Percentiles rank a stretch among this genome's conserved stretches.
phyloP scores from a whole-genome alignment of 2,113 vertebrate species.

The Perca fluviatilis region DNA sequence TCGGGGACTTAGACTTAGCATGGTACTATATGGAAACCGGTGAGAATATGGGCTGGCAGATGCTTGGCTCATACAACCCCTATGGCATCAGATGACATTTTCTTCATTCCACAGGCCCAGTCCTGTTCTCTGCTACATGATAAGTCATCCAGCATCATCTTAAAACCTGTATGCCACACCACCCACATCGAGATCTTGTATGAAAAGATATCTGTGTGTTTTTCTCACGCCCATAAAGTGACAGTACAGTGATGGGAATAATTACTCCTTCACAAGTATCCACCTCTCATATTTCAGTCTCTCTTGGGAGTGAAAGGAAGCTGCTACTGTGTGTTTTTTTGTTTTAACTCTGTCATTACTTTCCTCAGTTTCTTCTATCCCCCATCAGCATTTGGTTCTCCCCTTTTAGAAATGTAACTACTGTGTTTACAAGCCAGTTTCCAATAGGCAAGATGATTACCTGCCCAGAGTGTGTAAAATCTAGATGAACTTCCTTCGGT shows the following conservation, averaged over 20 bases:
- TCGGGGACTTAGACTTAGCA: background rate
- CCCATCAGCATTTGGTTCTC: background rate
- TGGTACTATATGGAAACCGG: constrained; percentile 40
- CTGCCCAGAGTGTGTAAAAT: constrained; percentile 17
- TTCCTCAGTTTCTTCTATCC: background rate
- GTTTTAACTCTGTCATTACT: constrained; percentile 3
- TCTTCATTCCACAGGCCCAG: constrained; percentile 71
- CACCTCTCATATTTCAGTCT: constrained; percentile 27
- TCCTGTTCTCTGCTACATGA: constrained; percentile 70
- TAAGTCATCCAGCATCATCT: constrained; percentile 66
- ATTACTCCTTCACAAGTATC: constrained; percentile 16
- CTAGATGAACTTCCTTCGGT: background rate
- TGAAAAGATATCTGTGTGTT: constrained; percentile 60
- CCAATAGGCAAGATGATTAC: constrained; percentile 12
- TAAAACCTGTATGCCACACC: constrained; percentile 63
- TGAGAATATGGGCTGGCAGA: constrained; percentile 72
- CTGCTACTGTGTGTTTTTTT: constrained; percentile 12
- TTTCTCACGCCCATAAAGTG: constrained; percentile 61
- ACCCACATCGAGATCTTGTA: constrained; percentile 66
- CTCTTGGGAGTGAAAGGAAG: constrained; percentile 32
- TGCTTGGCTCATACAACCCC: constrained; percentile 67
- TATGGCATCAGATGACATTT: constrained; percentile 76
- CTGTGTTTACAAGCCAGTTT: constrained; percentile 2
- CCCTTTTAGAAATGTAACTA: background rate
- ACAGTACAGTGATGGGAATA: constrained; percentile 55